Base-by-base conservation (phyloP, 2,888 invertebrate genomes). In the Caenorhabditis afra region DNA sequence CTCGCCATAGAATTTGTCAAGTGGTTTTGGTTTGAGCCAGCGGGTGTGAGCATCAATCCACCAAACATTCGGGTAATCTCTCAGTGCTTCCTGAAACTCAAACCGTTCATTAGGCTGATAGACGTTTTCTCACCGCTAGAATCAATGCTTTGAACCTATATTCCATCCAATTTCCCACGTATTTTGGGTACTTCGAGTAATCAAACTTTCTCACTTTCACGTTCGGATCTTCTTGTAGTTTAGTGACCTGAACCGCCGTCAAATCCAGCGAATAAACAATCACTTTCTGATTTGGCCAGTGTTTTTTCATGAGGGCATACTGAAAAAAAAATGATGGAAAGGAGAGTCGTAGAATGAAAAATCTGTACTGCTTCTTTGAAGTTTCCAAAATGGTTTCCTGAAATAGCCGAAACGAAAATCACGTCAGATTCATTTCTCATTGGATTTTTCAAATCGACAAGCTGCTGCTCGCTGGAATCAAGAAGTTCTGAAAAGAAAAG, bases 121-220 rank as follows among this genome's bases (percentile, higher is more conserved):
- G n/a, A 52, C n/a, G 23, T 18, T 10, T 14, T 52, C 41, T 70
- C 14, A 70, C 70, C 20, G 64, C 62, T n/a, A 71, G 16, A 49
- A 64, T 62, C 2, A 71, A 7, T 3, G 71, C 62, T 14, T 62
- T 71, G 71, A 71, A 71, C n/a, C 71, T 39, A 14, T 71, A 64
- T 18, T 64, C 71, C 39, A 53, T 53, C 62, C 62, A 64, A 35
- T 71, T 71, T n/a, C 49, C 16, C 41, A 71, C 62, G 23, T 71
- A 64, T 20, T 22, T 29, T 10, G 62, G 71, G 23, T 64, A 71
- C 16, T 64, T 71, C 1, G 55, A 44, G 11, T 71, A 64, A 20
- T 64, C 20, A 18, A 62, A 64, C 23, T 64, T 62, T 0, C 23
- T 41, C 5, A 71, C 41, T 8, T 47, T 14, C 4, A 71, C 14